Conservation (phyloP, 1,140 invertebrate species). For the Hormaphis cornu region DNA sequence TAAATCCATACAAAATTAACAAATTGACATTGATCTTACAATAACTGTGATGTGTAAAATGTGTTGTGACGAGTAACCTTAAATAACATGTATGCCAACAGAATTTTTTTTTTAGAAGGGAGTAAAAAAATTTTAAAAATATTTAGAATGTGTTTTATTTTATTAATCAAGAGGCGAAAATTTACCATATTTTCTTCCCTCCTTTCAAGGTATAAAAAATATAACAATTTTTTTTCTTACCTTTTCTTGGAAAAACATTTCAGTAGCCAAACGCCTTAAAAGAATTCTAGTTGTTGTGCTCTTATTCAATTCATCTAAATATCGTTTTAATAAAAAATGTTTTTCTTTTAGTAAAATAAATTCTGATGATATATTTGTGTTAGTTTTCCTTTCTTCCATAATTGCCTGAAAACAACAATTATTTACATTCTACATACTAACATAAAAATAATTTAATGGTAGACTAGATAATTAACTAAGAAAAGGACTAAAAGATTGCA, state of each 20-base stretch:
- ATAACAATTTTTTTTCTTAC: no score
- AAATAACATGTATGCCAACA: no score
- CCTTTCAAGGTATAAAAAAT: no score
- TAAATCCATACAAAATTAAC: no score
- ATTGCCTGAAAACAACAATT: not conserved
- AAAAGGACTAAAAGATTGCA: not conserved
- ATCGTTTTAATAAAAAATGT: not conserved
- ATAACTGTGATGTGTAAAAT: no score
- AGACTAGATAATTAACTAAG: not conserved
- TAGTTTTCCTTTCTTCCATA: not conserved
- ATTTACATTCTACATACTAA: not conserved
- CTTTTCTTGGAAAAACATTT: not conserved
- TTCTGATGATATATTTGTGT: not conserved
- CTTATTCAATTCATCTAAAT: not conserved
- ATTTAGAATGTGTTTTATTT: no score
- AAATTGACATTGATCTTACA: no score
- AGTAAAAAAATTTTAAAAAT: no score
- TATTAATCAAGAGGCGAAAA: no score
- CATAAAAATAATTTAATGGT: not conserved
- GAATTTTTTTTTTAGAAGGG: no score
- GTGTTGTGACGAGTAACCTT: no score
- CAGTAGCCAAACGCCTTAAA: not conserved
- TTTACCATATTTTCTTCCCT: no score
- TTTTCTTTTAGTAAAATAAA: not conserved
- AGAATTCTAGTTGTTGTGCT: not conserved